phyloP scores from a whole-genome alignment of 2,113 vertebrate species.

The Mobula birostris region DNA sequence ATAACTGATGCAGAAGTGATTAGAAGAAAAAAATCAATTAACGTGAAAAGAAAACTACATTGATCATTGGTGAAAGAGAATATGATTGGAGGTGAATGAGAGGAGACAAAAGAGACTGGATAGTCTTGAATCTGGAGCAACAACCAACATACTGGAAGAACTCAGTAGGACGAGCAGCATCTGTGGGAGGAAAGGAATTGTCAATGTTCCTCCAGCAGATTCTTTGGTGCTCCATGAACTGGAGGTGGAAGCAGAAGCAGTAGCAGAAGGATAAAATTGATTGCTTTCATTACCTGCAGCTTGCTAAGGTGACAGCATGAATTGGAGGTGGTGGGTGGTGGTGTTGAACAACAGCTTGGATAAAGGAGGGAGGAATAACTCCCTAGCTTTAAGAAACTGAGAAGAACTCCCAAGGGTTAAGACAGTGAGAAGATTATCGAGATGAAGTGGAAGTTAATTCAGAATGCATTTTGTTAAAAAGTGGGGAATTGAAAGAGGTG shows the following conservation, averaged over 20 bases:
- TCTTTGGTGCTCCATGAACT: too few species aligned
- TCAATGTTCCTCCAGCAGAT: too few species aligned
- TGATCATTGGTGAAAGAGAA: background rate
- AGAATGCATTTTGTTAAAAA: background rate
- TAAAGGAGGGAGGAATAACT: background rate
- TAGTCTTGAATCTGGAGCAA: too few species aligned
- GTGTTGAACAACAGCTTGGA: background rate
- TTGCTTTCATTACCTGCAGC: background rate
- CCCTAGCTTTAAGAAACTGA: background rate
- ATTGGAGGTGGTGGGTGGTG: background rate
- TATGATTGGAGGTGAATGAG: background rate
- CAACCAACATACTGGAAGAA: too few species aligned
- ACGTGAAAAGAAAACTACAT: background rate
- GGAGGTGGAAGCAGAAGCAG: background rate
- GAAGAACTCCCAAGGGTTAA: background rate
- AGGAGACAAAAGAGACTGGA: too few species aligned
- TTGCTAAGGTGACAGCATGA: background rate
- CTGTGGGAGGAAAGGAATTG: too few species aligned
- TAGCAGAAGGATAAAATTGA: background rate
- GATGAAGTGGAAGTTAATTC: background rate
- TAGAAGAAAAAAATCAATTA: background rate
- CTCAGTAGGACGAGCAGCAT: too few species aligned
- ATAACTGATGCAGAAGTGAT: background rate
- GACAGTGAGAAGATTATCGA: background rate
- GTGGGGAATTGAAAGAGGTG: background rate